Percentiles rank a stretch among this genome's conserved stretches.
phyloP scores from a whole-genome alignment of 1,140 invertebrate genomes.

The Lepidotrigona ventralis region DNA sequence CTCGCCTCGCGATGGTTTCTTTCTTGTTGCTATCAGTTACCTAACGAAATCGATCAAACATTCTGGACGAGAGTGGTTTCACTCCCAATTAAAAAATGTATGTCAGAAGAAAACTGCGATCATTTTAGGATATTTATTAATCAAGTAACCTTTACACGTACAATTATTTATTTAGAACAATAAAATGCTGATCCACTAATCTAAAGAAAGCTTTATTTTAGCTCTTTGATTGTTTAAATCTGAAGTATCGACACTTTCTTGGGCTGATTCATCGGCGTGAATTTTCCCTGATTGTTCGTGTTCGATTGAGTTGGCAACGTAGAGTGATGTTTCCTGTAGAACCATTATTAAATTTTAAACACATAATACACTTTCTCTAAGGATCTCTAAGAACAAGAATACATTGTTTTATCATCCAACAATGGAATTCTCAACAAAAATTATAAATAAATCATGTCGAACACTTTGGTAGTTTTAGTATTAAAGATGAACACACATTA shows the following conservation, averaged over 20 bases:
- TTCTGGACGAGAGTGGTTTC: not conserved
- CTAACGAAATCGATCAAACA: conserved; percentile 64
- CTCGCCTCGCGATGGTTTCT: conserved; percentile 33
- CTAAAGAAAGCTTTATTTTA: not conserved
- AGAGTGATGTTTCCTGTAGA: conserved; percentile 46
- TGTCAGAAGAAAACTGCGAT: not conserved
- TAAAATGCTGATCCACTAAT: not conserved
- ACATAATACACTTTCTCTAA: too few species aligned
- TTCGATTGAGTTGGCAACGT: not conserved
- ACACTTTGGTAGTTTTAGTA: too few species aligned
- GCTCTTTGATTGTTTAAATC: not conserved
- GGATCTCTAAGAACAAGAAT: too few species aligned
- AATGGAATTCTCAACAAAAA: too few species aligned
- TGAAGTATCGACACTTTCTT: conserved; percentile 32
- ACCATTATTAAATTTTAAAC: not conserved
- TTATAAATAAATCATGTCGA: too few species aligned
- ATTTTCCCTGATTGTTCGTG: not conserved
- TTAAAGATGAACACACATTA: too few species aligned
- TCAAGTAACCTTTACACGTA: not conserved
- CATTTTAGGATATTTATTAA: not conserved
- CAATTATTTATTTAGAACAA: not conserved
- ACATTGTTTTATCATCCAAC: too few species aligned
- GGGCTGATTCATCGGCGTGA: not conserved
- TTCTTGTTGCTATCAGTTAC: conserved; percentile 58
- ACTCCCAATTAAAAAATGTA: not conserved